Conservation (phyloP, 2,797 vertebrate species). For the Sphenopsis melanotis region DNA sequence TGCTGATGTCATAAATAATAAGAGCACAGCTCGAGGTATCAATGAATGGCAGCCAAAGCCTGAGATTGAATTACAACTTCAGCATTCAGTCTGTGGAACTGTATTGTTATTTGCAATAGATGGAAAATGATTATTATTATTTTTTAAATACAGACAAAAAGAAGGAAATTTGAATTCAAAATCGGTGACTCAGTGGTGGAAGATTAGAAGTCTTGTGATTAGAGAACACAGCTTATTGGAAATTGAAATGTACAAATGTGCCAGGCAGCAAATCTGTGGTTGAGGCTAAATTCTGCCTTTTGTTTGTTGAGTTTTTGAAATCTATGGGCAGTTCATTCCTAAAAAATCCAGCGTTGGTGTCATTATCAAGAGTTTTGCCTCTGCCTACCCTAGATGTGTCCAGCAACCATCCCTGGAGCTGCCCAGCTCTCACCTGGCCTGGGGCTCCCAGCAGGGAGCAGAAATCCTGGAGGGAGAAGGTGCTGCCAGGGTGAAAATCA, state of each 20-base stretch:
- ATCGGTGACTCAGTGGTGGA: constrained; percentile 67
- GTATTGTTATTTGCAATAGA: constrained; percentile 84
- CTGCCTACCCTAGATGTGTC: not conserved
- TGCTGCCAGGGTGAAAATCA: not conserved
- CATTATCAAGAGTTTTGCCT: not conserved
- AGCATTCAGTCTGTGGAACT: constrained; percentile 73
- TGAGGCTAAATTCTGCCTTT: not conserved
- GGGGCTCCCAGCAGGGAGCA: not conserved
- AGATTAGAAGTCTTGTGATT: constrained; percentile 78
- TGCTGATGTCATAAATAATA: constrained; percentile 82
- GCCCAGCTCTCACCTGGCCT: not conserved
- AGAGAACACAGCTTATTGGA: constrained; percentile 67
- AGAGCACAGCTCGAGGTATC: constrained; percentile 74
- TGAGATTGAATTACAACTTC: constrained; percentile 78
- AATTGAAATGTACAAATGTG: constrained; percentile 76
- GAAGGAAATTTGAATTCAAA: constrained; percentile 80
- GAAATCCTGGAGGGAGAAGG: not conserved
- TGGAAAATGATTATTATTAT: constrained; percentile 84
- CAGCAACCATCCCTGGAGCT: not conserved
- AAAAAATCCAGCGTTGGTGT: rapidly evolving
- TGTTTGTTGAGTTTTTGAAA: not conserved
- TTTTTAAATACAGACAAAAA: constrained; percentile 82
- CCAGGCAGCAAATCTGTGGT: constrained; percentile 60
- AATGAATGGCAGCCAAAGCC: constrained; percentile 76
- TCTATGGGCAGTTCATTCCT: not conserved